phyloP scores from a whole-genome alignment of 2,113 vertebrate genomes.

The Pangasianodon hypophthalmus region DNA sequence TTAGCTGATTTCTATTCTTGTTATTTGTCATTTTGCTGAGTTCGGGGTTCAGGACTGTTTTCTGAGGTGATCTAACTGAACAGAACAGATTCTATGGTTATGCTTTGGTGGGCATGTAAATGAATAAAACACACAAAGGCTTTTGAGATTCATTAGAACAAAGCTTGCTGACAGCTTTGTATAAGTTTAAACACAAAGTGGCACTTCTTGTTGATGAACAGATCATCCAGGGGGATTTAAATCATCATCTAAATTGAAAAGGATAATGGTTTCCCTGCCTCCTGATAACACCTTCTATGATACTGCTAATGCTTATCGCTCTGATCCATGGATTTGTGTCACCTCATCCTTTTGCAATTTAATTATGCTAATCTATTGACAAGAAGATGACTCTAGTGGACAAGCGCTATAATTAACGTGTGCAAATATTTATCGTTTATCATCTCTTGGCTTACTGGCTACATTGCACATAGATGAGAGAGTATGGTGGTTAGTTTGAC shows the following conservation, averaged over 20 bases:
- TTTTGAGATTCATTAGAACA: neutral
- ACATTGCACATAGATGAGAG: conserved; percentile 52
- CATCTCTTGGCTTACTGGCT: conserved; percentile 13
- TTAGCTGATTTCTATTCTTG: conserved; percentile 8
- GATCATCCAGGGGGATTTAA: conserved; percentile 51
- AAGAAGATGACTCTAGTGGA: conserved; percentile 65
- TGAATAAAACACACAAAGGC: conserved; percentile 8
- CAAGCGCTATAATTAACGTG: conserved; percentile 62
- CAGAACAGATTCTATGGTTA: neutral
- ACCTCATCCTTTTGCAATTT: conserved; percentile 51
- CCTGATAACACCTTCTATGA: conserved; percentile 49
- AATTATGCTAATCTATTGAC: conserved; percentile 70
- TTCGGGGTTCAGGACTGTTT: conserved; percentile 17
- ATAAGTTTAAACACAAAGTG: conserved; percentile 40
- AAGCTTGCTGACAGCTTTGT: conserved; percentile 29
- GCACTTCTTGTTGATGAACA: conserved; percentile 45
- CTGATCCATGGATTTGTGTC: conserved; percentile 54
- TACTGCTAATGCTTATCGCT: conserved; percentile 51
- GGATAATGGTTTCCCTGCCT: conserved; percentile 49
- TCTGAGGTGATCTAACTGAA: conserved; percentile 9
- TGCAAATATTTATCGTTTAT: conserved; percentile 69
- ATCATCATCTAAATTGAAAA: conserved; percentile 58
- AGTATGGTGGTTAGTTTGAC: neutral
- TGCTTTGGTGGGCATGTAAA: conserved; percentile 17
- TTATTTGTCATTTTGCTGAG: conserved; percentile 1